These are phyloP conservation scores for Orius insidiosus DNA, from an alignment of 1,140 invertebrate genomes.

Conservation along the genomic window DNA sequence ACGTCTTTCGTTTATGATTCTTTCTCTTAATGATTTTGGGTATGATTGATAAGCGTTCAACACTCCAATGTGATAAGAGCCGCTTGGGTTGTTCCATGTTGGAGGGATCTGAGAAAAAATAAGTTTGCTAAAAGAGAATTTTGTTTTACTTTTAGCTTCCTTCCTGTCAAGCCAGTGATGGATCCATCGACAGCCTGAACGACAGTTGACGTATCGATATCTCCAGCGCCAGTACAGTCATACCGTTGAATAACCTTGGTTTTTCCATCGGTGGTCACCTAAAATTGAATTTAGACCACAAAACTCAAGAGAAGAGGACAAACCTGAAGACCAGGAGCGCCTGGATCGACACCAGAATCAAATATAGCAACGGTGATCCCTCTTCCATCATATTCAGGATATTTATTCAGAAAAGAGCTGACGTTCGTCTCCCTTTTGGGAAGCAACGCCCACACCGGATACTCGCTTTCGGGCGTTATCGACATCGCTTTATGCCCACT, in stretches of 20 bases:
- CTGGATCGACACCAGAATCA: slow-evolving; percentile 94
- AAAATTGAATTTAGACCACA: background rate
- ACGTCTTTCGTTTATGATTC: slow-evolving; percentile 66
- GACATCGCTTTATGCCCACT: too few species aligned
- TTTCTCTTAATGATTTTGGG: slow-evolving; percentile 62
- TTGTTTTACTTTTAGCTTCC: slow-evolving; percentile 62
- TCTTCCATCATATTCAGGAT: slow-evolving; percentile 85
- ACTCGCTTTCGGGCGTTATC: slow-evolving; percentile 38
- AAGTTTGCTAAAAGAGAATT: background rate
- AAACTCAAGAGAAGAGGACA: background rate
- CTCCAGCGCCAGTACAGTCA: slow-evolving; percentile 88
- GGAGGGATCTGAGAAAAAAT: slow-evolving; percentile 49
- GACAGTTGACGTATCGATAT: slow-evolving; percentile 75
- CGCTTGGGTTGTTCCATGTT: slow-evolving; percentile 66
- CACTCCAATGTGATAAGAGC: slow-evolving; percentile 67
- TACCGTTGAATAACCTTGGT: slow-evolving; percentile 87
- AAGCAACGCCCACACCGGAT: slow-evolving; percentile 63
- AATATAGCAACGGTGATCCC: slow-evolving; percentile 85
- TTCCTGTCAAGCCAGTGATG: slow-evolving; percentile 72
- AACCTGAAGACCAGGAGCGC: slow-evolving; percentile 84
- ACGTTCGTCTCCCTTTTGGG: slow-evolving; percentile 95
- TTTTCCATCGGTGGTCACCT: slow-evolving; percentile 75
- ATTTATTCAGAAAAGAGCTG: slow-evolving; percentile 69
- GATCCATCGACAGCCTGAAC: slow-evolving; percentile 53
- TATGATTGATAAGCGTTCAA: slow-evolving; percentile 78